These are phyloP conservation scores for Protaetia brevitarsis DNA, from an alignment of 1,140 invertebrate species.

Conservation along the genomic window DNA sequence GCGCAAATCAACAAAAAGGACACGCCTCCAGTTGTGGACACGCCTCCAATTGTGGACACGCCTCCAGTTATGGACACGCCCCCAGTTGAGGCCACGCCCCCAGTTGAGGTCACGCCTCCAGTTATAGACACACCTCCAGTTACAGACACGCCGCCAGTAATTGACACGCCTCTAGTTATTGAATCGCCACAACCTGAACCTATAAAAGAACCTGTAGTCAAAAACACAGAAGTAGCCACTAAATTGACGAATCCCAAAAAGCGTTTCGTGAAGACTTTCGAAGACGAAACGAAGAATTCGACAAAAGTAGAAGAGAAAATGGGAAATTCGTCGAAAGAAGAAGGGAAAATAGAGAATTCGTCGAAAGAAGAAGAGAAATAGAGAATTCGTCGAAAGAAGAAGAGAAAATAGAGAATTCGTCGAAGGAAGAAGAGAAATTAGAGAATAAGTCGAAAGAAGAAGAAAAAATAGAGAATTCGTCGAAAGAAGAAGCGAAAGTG, in stretches of 20 bases:
- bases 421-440: constrained; percentile 21
- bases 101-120: background rate
- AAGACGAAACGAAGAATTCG: constrained; percentile 33
- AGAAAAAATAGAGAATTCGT: constrained; percentile 29
- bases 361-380: constrained; percentile 24
- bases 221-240: constrained; percentile 32
- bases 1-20: no score
- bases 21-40: no score
- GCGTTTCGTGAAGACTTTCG: constrained; percentile 45
- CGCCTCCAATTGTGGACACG: no score
- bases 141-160: no score
- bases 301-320: constrained; percentile 22
- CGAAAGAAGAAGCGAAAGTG: constrained; percentile 24
- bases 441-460: constrained; percentile 33
- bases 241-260: constrained; percentile 45
- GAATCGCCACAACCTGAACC: background rate
- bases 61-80: no score
- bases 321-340: constrained; percentile 23
- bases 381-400: constrained; percentile 27
- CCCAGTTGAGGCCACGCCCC: no score
- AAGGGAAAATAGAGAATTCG: constrained; percentile 16
- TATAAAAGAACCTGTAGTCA: background rate
- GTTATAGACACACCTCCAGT: no score
- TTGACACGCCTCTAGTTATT: no score
- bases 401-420: background rate